phyloP scores from a whole-genome alignment of 1,140 invertebrate species.

The Camponotus vicinus region DNA sequence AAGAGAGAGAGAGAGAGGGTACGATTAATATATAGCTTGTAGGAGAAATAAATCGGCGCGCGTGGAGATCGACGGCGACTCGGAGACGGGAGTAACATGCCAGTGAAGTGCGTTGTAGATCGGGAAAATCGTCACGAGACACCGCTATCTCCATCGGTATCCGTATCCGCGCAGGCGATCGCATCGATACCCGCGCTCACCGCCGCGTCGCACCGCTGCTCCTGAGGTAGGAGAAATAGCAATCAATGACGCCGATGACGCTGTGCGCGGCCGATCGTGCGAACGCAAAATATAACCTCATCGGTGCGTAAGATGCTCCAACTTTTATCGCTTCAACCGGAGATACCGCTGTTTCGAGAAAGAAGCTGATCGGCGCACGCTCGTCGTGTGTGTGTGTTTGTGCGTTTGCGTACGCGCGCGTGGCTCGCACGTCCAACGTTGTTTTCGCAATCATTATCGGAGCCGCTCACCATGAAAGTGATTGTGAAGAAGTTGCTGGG shows the following conservation, averaged over 20 bases:
- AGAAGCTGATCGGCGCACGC: slow-evolving; percentile 66
- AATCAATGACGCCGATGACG: slow-evolving; percentile 59
- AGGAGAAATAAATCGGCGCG: background rate
- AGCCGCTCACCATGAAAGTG: slow-evolving; percentile 78
- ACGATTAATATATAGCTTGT: too few species aligned
- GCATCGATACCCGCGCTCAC: background rate
- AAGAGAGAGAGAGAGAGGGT: background rate
- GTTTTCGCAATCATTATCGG: background rate
- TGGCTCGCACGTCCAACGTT: background rate
- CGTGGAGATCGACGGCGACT: background rate
- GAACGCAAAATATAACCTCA: slow-evolving; percentile 71
- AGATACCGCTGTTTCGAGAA: slow-evolving; percentile 30
- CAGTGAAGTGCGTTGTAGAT: background rate
- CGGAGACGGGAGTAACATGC: background rate
- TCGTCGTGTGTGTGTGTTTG: too few species aligned
- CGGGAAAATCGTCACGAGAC: slow-evolving; percentile 18
- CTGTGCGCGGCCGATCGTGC: slow-evolving; percentile 43
- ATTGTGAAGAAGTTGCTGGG: slow-evolving; percentile 80
- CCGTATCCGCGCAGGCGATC: background rate
- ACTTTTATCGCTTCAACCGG: slow-evolving; percentile 27
- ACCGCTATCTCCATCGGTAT: slow-evolving; percentile 15
- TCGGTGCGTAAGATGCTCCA: slow-evolving; percentile 67
- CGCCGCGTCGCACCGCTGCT: background rate
- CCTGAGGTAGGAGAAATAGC: slow-evolving; percentile 2
- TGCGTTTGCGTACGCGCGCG: background rate